phyloP scores from a whole-genome alignment of 2,888 invertebrate species.

The Papilio protenor region DNA sequence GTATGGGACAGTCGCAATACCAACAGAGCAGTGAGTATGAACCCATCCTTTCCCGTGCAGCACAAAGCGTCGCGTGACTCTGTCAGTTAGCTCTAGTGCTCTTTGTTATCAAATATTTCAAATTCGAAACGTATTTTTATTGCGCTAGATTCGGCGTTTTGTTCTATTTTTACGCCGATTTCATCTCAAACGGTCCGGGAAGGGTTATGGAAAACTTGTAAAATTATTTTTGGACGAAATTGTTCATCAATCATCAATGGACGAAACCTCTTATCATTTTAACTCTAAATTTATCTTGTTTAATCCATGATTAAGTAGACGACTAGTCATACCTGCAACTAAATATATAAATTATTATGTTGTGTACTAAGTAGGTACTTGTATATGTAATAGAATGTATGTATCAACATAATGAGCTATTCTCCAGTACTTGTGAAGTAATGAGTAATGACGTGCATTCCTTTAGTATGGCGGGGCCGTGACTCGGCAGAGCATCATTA shows the following conservation, averaged over 20 bases:
- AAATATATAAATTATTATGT: too few relatives aligned
- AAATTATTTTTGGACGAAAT: background rate
- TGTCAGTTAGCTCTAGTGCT: conserved; percentile 17
- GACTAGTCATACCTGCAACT: too few relatives aligned
- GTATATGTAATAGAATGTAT: background rate
- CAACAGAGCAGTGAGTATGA: background rate
- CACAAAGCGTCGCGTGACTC: conserved; percentile 6
- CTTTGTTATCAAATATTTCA: conserved; percentile 23
- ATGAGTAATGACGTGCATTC: background rate
- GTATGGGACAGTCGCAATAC: background rate
- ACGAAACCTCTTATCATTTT: too few relatives aligned
- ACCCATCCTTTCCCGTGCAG: background rate
- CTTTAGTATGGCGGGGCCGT: too few relatives aligned
- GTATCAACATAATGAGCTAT: background rate
- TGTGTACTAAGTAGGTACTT: background rate
- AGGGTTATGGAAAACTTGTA: background rate
- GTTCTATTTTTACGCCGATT: background rate
- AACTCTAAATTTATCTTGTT: too few relatives aligned
- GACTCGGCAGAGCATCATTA: background rate
- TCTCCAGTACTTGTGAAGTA: background rate
- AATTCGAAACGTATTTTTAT: conserved; percentile 20
- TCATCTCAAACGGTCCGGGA: background rate
- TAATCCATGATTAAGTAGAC: too few relatives aligned
- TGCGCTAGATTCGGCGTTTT: background rate
- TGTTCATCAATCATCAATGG: too few relatives aligned